Evolutionary conservation across 2,888 invertebrate genomes (phyloP), one percentile per base, ranked within the genome.

Genomic region (Leucophenga maculata): DNA sequence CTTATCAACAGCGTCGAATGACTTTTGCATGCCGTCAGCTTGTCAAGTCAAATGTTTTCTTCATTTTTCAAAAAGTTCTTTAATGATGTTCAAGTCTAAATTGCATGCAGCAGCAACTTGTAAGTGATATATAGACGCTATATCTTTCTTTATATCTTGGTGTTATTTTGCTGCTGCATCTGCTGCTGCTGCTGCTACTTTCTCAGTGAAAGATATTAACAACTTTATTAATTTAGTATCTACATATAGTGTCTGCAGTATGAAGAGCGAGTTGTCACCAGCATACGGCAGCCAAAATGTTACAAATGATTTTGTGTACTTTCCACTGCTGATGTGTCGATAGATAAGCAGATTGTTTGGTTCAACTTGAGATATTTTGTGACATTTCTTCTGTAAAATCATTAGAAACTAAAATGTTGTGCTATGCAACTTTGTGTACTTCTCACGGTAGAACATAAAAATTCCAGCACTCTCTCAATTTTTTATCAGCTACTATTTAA

Each of bases 291-390:
- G 76, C 74, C 39, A 69, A 74, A 76, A 75, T 83, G 79, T 77
- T 67, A 62, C 60, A 69, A 73, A 72, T 70, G 70, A 73, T 69
- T 62, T 54, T 71, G 69, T 69, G 59, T 69, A 16, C 39, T 11
- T 39, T 6, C 39, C 39, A 39, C 48, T 68, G 60, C 26, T 59
- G 50, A 46, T 32, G 67, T 73, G 74, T 67, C 72, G 84, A 83
- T 83, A 76, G 80, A 83, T 80, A 75, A 65, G 71, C 65, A 77
- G 68, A 70, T 81, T 64, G 78, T 74, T 72, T 18, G 16, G 20
- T 48, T 48, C n/a, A 11, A 39, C 50, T 50, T 50, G 14, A 8
- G 16, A 11, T 11, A 11, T 39, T 39, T 39, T 39, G 39, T 39
- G 39, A 8, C 11, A 39, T 39, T 39, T 8, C 8, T 39, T 22